Evolutionary conservation across 2,888 invertebrate genomes (phyloP), one percentile per base, ranked within the genome.

Genomic region (Dolichomitus sp.): DNA sequence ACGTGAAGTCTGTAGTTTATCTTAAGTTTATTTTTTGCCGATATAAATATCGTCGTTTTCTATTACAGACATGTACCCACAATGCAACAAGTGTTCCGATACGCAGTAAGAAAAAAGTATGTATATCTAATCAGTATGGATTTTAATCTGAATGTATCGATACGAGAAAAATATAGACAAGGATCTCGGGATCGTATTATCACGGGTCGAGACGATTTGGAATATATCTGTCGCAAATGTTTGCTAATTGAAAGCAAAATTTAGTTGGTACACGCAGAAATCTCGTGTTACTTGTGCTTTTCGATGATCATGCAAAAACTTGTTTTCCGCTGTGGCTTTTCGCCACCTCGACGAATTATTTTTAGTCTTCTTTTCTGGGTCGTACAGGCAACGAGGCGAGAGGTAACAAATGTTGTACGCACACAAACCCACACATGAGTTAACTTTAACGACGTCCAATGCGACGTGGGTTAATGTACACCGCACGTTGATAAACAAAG

Each of bases 361-460:
- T 87, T 86, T 84, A 86, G 86, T 77, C 65, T n/a, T 17, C 69
- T 86, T 87, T 82, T 86, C 85, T 87, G 85, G 87, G 86, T 86
- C 87, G 78, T 48, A 69, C 57, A 52, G 65, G 59, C 70, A 52
- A 23, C 73, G 70, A 61, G 59, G 33, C 48, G 54, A 23, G 59
- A 68, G 37, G 23, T 45, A 59, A 42, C 75, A 37, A 66, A 37
- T 76, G 17, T 37, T 23, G 57, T 42, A 19, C 48, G 11, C 50
- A 27, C 37, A 63, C 42, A 40, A 14, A n/a, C 57, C 9, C 59
- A 30, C 9, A 57, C 17, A 12, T 27, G 52, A n/a, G 6, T 37
- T 12, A 4, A 12, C 12, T 69, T 30, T 72, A 59, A 37, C 42
- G n/a, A 70, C 42, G 57, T 52, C 40, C 37, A 37, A 40, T 27